phyloP scores from a whole-genome alignment of 2,113 vertebrate species.

The Bettongia penicillata region DNA sequence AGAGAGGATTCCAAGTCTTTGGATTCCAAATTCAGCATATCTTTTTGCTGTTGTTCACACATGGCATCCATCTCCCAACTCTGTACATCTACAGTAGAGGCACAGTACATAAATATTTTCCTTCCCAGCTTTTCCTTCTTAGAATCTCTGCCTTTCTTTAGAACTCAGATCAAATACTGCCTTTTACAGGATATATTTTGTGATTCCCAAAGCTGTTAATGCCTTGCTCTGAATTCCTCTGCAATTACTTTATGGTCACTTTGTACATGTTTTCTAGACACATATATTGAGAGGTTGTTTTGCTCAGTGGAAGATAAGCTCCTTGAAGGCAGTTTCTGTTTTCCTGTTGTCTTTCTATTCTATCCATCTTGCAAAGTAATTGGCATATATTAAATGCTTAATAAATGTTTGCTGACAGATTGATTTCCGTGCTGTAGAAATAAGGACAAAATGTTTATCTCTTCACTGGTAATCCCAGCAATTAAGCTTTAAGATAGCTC shows the following conservation, averaged over 20 bases:
- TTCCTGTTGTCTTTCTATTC: neutral
- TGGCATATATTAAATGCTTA: neutral
- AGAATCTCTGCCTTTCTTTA: neutral
- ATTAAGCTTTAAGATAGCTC: neutral
- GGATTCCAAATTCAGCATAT: neutral
- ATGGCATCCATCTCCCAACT: neutral
- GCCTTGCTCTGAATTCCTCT: neutral
- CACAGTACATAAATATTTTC: neutral
- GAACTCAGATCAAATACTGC: neutral
- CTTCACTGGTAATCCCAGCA: neutral
- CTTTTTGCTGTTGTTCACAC: neutral
- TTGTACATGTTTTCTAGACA: neutral
- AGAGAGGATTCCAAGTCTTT: neutral
- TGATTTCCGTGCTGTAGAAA: neutral
- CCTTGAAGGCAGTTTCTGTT: neutral
- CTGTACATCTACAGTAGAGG: neutral
- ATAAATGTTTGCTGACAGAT: neutral
- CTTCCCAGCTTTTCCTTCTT: neutral
- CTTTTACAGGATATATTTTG: neutral
- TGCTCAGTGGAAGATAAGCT: neutral
- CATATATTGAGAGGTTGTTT: neutral
- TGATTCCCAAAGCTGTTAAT: neutral
- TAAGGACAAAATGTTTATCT: neutral
- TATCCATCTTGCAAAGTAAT: neutral
- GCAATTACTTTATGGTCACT: neutral